A percentile compares a stretch with the other conserved stretches of the same genome.
Evolutionary conservation across 2,797 vertebrate genomes (phyloP).

Genomic region (Poecilia velifera): DNA sequence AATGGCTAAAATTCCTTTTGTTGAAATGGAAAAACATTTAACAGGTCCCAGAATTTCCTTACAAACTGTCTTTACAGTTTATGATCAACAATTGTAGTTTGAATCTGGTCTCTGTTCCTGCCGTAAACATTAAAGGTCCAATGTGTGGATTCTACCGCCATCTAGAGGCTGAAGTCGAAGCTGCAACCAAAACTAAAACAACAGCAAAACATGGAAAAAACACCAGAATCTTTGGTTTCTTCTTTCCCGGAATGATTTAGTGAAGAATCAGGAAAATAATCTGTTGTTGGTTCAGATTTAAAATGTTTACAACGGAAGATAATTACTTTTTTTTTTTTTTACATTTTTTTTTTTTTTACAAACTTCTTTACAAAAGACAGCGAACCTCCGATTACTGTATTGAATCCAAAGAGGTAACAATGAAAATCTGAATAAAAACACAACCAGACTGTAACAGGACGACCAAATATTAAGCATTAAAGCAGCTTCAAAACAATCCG

Average conservation of each 20-base stretch:
- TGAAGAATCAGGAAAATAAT: not conserved
- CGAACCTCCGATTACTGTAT: not conserved
- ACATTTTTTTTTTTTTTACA: not conserved
- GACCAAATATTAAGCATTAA: not conserved
- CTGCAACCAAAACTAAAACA: not conserved
- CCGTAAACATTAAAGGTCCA: not conserved
- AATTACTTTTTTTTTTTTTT: not conserved
- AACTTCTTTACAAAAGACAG: not conserved
- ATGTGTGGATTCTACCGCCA: not conserved
- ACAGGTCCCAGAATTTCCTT: constrained; percentile 13
- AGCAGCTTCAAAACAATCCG: not conserved
- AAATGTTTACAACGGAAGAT: not conserved
- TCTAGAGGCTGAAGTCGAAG: constrained; percentile 4
- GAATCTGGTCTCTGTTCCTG: not conserved
- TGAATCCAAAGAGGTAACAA: constrained; percentile 1
- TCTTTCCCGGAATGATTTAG: not conserved
- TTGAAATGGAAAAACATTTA: not conserved
- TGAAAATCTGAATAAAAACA: not conserved
- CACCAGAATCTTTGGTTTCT: not conserved
- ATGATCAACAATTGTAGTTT: too few species aligned
- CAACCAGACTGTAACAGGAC: constrained; percentile 1
- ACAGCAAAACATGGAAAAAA: not conserved
- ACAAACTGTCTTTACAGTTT: not conserved
- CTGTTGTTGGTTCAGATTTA: not conserved
- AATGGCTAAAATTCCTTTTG: not conserved